phyloP scores from a whole-genome alignment of 1,140 invertebrate species.

The Scaptomyza pallida region DNA sequence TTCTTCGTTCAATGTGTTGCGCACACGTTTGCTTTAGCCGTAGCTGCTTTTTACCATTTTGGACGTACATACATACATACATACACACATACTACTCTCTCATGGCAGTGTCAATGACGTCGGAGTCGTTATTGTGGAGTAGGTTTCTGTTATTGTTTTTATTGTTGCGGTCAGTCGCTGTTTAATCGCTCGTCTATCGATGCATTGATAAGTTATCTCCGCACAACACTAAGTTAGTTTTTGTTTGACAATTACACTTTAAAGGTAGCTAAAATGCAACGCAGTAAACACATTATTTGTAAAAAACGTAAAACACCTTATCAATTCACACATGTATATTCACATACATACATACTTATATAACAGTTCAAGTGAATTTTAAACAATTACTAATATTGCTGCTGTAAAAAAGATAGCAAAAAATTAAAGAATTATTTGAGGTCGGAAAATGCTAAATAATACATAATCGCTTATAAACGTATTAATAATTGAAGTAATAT shows the following conservation, averaged over 20 bases:
- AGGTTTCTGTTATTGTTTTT: not conserved
- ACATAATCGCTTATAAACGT: not conserved
- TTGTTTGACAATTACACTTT: slow-evolving; percentile 15
- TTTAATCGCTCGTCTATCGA: slow-evolving; percentile 40
- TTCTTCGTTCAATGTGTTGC: slow-evolving; percentile 22
- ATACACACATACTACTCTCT: slow-evolving; percentile 69
- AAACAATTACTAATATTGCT: slow-evolving; percentile 30
- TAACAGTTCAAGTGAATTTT: slow-evolving; percentile 14
- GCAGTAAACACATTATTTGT: slow-evolving; percentile 21
- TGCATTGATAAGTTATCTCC: slow-evolving; percentile 31
- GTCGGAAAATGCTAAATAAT: no score
- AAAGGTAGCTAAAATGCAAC: slow-evolving; percentile 24
- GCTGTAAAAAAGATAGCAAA: slow-evolving; percentile 27
- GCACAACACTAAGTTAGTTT: not conserved
- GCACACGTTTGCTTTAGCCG: slow-evolving; percentile 23
- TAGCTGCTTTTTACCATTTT: slow-evolving; percentile 58
- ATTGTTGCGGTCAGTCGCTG: not conserved
- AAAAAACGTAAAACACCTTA: not conserved
- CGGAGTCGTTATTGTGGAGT: not conserved
- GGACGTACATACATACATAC: slow-evolving; percentile 26
- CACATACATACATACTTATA: slow-evolving; percentile 1
- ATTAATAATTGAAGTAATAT: slow-evolving; percentile 2
- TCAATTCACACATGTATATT: not conserved
- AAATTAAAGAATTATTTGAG: no score
- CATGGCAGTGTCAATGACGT: slow-evolving; percentile 44